Base-by-base conservation (phyloP, 2,888 invertebrate genomes). In the Temnothorax unifasciatus region DNA sequence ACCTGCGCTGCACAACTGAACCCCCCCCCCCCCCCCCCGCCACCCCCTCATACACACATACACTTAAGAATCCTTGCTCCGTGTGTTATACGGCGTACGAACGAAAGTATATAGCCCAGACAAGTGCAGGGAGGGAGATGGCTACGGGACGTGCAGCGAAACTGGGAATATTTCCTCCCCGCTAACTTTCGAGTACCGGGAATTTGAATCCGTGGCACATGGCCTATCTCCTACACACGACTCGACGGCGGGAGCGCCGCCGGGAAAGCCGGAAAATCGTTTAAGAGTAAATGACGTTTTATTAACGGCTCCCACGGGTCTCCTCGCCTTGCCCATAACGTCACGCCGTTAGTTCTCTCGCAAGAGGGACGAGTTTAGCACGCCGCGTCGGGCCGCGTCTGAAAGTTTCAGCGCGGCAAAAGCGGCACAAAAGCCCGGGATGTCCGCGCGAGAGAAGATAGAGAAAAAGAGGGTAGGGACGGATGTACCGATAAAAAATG, bases 71-170 rank as follows among this genome's bases (percentile, higher is more conserved):
- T 61, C 54, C 83, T 85, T 18, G 50, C 83, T 83, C 71, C 74
- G 74, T 18, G 73, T 76, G 85, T 86, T 77, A 71, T 73, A 82
- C 11, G 59, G 61, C 64, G 77, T 83, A 84, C 82, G 74, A 87
- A 88, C 84, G 76, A 84, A 85, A 85, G 76, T 82, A 74, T 44
- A 50, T 21, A 81, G 34, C 47, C 29, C 52, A 29, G 41, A 25
- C 38, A 3, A 68, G 64, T 38, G 44, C n/a, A 18, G 13, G 0
- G 11, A 18, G 13, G 2, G 6, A 5, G 50, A 6, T 38, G 15
- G 8, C 38, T 13, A 15, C 29, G 29, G 11, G 25, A 13, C 44
- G n/a, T n/a, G 61, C 41, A 41, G 13, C 15, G 64, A 25, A 44
- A 66, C 44, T 44, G 15, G 44, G 44, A 57, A 57, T 57, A 52